These are phyloP conservation scores for Meles meles DNA, from an alignment of 2,113 vertebrate species.

Conservation along the genomic window DNA sequence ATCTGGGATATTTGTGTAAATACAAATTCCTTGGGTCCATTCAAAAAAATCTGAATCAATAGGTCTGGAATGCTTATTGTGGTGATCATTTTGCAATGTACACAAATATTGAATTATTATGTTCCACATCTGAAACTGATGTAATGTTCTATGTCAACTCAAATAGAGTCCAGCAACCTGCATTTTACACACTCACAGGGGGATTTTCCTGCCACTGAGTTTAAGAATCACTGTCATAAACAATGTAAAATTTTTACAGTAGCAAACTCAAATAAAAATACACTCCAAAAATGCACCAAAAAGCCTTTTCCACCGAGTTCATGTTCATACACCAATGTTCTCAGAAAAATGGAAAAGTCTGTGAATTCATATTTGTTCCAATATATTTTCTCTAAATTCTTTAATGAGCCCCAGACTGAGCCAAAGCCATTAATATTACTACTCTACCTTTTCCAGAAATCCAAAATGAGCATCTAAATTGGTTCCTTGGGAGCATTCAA, in stretches of 20 bases:
- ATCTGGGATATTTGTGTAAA: neutral
- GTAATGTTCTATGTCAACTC: neutral
- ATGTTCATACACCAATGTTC: neutral
- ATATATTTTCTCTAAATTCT: neutral
- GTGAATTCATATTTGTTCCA: neutral
- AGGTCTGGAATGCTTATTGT: neutral
- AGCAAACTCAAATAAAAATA: neutral
- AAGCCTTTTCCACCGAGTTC: neutral
- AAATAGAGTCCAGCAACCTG: neutral
- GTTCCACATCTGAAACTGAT: neutral
- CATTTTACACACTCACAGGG: neutral
- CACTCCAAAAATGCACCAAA: neutral
- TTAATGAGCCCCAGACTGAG: neutral
- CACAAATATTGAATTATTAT: neutral
- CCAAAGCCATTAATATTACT: neutral
- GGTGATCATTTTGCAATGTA: neutral
- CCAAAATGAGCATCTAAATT: neutral
- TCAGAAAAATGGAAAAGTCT: neutral
- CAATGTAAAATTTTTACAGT: neutral
- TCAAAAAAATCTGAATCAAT: neutral
- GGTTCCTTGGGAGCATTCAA: neutral
- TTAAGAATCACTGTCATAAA: neutral
- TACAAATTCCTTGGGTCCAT: neutral
- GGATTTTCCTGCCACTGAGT: neutral
- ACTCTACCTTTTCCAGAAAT: neutral